Conservation (phyloP, 2,797 vertebrate species). For the Streptopelia turtur region DNA sequence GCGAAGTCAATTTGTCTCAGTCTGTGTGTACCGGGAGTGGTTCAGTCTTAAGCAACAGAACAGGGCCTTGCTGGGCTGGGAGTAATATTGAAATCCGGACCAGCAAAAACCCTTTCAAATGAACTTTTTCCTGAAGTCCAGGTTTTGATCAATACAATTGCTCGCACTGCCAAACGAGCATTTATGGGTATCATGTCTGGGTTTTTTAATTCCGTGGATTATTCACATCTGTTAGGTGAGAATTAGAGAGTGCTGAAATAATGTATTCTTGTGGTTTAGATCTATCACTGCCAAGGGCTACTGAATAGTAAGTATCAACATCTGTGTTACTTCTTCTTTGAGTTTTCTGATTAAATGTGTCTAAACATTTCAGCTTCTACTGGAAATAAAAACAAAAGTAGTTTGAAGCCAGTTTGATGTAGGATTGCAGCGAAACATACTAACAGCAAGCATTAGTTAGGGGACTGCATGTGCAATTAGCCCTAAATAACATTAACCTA, state of each 20-base stretch:
- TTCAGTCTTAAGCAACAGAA: neutral
- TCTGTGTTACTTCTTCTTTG: conserved; percentile 79
- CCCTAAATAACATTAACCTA: conserved; percentile 74
- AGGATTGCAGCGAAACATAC: conserved; percentile 63
- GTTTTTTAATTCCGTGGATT: conserved; percentile 78
- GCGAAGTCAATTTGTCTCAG: neutral
- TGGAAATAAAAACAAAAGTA: conserved; percentile 71
- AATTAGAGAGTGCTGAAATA: conserved; percentile 77
- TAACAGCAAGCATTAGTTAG: conserved; percentile 70
- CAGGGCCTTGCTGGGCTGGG: neutral
- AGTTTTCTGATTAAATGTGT: conserved; percentile 79
- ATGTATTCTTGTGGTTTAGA: conserved; percentile 79
- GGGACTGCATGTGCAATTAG: conserved; percentile 75
- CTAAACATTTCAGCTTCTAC: conserved; percentile 79
- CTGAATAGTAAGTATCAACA: conserved; percentile 81
- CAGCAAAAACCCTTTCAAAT: conserved; percentile 14
- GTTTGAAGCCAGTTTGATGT: conserved; percentile 62
- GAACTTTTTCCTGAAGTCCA: conserved; percentile 33
- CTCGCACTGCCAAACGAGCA: conserved; percentile 39
- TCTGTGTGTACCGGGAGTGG: neutral
- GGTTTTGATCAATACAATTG: conserved; percentile 34
- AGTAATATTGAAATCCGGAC: neutral
- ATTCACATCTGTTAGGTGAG: conserved; percentile 84
- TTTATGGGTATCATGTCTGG: conserved; percentile 65
- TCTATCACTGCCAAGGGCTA: conserved; percentile 84